These are phyloP conservation scores for Ectemnius cavifrons DNA, from an alignment of 2,888 invertebrate species.

Conservation along the genomic window DNA sequence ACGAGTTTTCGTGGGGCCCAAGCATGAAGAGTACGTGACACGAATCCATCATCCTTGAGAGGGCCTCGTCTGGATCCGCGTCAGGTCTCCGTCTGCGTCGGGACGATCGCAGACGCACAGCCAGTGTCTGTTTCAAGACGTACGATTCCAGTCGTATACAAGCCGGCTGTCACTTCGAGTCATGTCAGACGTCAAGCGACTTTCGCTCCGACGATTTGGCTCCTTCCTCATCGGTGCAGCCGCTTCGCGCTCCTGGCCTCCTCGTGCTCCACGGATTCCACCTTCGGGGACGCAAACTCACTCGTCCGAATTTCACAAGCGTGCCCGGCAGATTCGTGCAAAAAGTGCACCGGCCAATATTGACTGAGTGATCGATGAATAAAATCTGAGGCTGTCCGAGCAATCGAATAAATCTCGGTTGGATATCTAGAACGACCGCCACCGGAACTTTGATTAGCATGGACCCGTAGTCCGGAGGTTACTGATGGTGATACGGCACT, in stretches of 20 bases:
- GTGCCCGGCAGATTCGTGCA: slow-evolving; percentile 20
- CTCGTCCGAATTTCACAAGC: slow-evolving; percentile 35
- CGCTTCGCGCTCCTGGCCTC: slow-evolving; percentile 24
- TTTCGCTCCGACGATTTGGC: slow-evolving; percentile 30
- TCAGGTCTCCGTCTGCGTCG: slow-evolving; percentile 16
- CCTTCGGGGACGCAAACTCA: slow-evolving; percentile 8
- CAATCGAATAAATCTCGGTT: background rate
- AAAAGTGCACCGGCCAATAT: slow-evolving; percentile 26
- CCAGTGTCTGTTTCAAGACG: slow-evolving; percentile 50
- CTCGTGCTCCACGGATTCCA: slow-evolving; percentile 36
- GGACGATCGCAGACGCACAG: slow-evolving; percentile 18
- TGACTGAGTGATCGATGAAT: slow-evolving; percentile 19
- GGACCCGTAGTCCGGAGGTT: background rate
- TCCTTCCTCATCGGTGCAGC: slow-evolving; percentile 28
- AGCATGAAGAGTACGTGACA: slow-evolving; percentile 33
- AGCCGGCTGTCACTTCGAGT: slow-evolving; percentile 66
- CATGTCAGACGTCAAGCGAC: slow-evolving; percentile 64
- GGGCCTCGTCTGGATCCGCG: slow-evolving; percentile 34
- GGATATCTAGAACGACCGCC: background rate
- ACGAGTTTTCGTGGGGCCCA: no score
- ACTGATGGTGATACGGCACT: slow-evolving; percentile 2
- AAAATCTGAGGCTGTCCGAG: background rate
- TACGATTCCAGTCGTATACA: slow-evolving; percentile 62
- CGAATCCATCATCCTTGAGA: slow-evolving; percentile 50
- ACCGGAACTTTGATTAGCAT: background rate